Conservation (phyloP, 2,888 invertebrate genomes). For the Autographa pulchrina region DNA sequence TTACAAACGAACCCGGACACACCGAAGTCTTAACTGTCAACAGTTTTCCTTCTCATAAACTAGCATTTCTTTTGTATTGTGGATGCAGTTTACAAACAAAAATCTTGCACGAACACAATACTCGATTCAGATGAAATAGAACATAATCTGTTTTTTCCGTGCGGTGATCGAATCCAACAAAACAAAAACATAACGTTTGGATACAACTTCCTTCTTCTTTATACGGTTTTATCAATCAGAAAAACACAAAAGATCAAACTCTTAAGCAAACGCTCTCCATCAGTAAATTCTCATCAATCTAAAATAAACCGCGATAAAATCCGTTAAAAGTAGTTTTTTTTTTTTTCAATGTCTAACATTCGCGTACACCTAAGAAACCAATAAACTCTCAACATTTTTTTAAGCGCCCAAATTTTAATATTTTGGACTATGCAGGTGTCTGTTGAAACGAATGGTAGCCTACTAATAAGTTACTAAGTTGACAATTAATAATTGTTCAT, state of each 20-base stretch:
- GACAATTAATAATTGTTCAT: no score
- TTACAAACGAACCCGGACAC: conserved; percentile 1
- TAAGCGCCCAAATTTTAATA: no score
- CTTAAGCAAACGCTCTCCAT: background rate
- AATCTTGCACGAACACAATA: background rate
- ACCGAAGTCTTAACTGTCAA: background rate
- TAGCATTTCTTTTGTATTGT: conserved; percentile 6
- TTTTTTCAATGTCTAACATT: no score
- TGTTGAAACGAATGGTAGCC: no score
- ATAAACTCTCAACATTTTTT: no score
- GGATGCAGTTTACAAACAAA: conserved; percentile 5
- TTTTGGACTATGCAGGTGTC: no score
- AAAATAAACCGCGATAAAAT: no score
- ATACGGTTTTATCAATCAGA: background rate
- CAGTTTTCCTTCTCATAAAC: conserved; percentile 5
- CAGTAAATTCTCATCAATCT: no score
- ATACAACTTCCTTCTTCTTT: background rate
- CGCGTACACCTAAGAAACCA: no score
- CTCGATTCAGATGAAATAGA: conserved; percentile 5
- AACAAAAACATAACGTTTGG: background rate
- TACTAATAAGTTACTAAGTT: no score
- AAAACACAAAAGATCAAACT: background rate
- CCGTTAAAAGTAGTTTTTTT: no score
- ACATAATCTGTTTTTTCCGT: conserved; percentile 1
- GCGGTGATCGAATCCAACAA: background rate